phyloP scores from a whole-genome alignment of 2,113 vertebrate species.

The Malurus melanocephalus region DNA sequence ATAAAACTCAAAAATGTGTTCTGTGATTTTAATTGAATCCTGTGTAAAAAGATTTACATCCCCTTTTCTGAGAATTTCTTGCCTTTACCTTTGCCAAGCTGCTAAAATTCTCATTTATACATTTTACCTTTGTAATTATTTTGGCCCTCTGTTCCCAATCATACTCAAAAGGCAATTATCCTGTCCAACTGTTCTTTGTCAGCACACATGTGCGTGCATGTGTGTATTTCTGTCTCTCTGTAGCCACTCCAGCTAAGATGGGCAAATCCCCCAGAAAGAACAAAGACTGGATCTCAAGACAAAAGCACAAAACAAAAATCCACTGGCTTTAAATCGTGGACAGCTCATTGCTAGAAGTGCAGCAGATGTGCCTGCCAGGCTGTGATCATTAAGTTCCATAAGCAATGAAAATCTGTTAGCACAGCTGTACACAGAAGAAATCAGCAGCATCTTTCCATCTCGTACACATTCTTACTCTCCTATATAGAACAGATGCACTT shows the following conservation, averaged over 20 bases:
- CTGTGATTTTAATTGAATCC: neutral
- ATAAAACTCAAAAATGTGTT: neutral
- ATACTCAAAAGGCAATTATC: neutral
- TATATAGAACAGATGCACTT: accelerated
- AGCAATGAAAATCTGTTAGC: neutral
- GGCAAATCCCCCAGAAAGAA: neutral
- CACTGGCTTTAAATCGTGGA: neutral
- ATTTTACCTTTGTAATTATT: neutral
- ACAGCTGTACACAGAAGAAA: neutral
- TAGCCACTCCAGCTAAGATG: neutral
- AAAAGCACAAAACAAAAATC: neutral
- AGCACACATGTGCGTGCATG: accelerated
- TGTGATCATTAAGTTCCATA: neutral
- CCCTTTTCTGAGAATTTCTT: neutral
- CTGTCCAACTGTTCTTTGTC: accelerated
- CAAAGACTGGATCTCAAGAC: neutral
- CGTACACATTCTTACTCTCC: neutral
- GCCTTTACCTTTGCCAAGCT: neutral
- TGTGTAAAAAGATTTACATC: neutral
- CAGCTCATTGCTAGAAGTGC: neutral
- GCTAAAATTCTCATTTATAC: neutral
- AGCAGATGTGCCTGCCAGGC: neutral
- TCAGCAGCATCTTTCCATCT: neutral
- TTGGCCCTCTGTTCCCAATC: neutral
- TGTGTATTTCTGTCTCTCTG: neutral